Conservation (phyloP, 2,113 vertebrate genomes). For the Prionailurus viverrinus region DNA sequence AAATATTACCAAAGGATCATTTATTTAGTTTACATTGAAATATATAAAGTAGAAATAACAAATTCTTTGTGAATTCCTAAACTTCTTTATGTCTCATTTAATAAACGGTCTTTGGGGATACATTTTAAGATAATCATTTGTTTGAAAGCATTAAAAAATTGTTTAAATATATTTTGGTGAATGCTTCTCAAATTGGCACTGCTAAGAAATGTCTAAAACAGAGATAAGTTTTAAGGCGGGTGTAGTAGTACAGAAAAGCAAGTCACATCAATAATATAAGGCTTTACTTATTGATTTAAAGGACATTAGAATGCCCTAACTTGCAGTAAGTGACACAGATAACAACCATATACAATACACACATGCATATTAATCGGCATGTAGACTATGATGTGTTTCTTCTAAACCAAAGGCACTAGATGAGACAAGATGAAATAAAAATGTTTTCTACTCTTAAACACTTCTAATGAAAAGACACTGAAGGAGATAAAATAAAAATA, state of each 20-base stretch:
- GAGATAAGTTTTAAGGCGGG: background rate
- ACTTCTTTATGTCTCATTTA: background rate
- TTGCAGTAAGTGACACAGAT: background rate
- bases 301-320: background rate
- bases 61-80: background rate
- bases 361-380: background rate
- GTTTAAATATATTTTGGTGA: background rate
- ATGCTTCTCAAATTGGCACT: background rate
- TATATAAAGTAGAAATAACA: background rate
- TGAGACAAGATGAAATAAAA: background rate
- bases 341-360: background rate
- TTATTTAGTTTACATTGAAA: background rate
- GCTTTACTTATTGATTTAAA: background rate
- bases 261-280: background rate
- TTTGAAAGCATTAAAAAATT: background rate
- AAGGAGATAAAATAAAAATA: slow-evolving; percentile 43
- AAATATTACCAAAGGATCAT: background rate
- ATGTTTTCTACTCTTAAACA: background rate
- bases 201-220: background rate
- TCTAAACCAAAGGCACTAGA: background rate
- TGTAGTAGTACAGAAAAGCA: background rate
- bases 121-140: background rate
- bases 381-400: background rate
- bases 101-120: background rate
- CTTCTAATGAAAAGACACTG: background rate